Evolutionary conservation across 2,888 invertebrate genomes (phyloP), one percentile per base, ranked within the genome.

Genomic region (Acleris cristana): DNA sequence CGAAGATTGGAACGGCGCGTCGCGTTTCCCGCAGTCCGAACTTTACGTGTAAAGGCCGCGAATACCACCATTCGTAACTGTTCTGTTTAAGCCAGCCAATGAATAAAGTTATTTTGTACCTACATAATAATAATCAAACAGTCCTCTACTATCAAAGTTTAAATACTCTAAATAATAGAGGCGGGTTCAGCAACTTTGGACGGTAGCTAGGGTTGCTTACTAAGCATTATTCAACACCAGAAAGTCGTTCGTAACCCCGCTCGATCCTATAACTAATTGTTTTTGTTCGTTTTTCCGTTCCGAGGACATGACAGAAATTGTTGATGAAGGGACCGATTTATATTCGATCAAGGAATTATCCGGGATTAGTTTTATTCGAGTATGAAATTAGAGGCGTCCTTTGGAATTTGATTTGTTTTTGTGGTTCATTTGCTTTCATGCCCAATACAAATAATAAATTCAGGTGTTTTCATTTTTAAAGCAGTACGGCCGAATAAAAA

Each of bases 251-350:
- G 48, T 34, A 57, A 54, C 58, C 57, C 62, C 48, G 48, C 57
- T 53, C 53, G 48, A 58, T 58, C 67, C 63, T 14, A 18, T 54
- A 63, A 62, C 61, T 67, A 67, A 67, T 63, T 67, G 62, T 67
- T 67, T 63, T 67, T 23, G 48, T 58, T 45, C 45, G 45, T 52
- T 63, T 67, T 63, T 44, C 63, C 63, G 48, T 19, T 40, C 14
- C 49, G 19, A 34, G 52, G 57, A 40, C 67, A 54, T 63, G 63
- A 48, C 53, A 19, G 19, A 58, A 34, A 49, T 62, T 40, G 57
- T 67, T 63, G 63, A 67, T 67, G 45, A 67, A 62, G 67, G 34
- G 19, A 52, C 58, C 65, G 48, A 63, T 67, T 63, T 49, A 48
- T 57, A 61, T 61, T 45, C 30, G 52, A 61, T 52, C 30, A 34